phyloP scores from a whole-genome alignment of 2,113 vertebrate species.

The Poeciliopsis prolifica region DNA sequence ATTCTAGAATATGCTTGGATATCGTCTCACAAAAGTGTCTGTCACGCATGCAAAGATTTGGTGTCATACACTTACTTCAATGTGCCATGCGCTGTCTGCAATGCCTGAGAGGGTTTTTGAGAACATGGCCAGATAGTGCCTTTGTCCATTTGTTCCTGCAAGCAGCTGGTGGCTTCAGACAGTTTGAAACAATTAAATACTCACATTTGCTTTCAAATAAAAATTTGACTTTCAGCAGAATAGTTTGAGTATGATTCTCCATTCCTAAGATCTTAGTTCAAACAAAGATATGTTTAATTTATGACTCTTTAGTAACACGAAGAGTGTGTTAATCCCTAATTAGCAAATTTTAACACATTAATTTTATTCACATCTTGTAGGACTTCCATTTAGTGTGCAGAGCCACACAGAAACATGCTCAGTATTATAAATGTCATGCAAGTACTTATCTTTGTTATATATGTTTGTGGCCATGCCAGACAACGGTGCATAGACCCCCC shows the following conservation, averaged over 20 bases:
- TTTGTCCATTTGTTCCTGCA: conserved; percentile 44
- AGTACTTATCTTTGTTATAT: not conserved
- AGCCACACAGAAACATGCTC: not conserved
- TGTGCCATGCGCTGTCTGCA: conserved; percentile 63
- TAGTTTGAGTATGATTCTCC: not conserved
- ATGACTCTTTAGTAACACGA: not conserved
- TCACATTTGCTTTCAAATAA: conserved; percentile 12
- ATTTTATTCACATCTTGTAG: not conserved
- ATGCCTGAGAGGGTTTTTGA: conserved; percentile 54
- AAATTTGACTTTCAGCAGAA: conserved; percentile 4
- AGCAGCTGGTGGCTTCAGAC: conserved; percentile 48
- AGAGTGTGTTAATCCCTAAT: not conserved
- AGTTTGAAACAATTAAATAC: conserved; percentile 18
- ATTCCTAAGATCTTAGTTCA: not conserved
- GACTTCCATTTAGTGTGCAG: not conserved
- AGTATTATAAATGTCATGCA: not conserved
- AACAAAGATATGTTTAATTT: not conserved
- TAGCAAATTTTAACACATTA: not conserved
- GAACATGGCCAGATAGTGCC: conserved; percentile 62
- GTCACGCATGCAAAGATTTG: conserved; percentile 54
- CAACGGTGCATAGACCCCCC: not conserved
- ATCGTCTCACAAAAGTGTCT: conserved; percentile 58
- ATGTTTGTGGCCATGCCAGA: not conserved
- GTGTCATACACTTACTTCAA: conserved; percentile 59
- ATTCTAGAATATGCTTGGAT: conserved; percentile 42